These are phyloP conservation scores for Euthynnus affinis DNA, from an alignment of 2,797 vertebrate genomes.

Conservation along the genomic window DNA sequence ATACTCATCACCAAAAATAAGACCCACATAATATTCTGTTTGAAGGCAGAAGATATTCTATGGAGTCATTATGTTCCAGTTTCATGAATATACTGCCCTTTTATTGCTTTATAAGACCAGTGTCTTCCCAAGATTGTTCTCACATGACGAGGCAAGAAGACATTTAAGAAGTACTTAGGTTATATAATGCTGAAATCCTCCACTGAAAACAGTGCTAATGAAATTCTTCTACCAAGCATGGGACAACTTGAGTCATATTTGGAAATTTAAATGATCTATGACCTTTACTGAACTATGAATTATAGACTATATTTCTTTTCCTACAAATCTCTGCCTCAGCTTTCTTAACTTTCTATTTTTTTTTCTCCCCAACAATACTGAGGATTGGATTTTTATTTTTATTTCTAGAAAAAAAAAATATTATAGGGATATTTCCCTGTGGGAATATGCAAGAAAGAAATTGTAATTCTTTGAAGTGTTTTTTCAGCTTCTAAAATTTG, in stretches of 20 bases:
- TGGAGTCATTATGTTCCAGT: slow-evolving; percentile 30
- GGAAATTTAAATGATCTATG: slow-evolving; percentile 29
- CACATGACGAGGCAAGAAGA: slow-evolving; percentile 43
- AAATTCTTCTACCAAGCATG: not conserved
- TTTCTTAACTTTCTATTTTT: not conserved
- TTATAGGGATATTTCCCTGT: not conserved
- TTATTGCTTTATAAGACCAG: slow-evolving; percentile 27
- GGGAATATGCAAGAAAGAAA: not conserved
- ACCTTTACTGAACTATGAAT: slow-evolving; percentile 22
- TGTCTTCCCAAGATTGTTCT: slow-evolving; percentile 36
- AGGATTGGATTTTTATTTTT: not conserved
- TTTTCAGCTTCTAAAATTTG: not conserved
- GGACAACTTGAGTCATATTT: not conserved
- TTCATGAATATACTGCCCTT: slow-evolving; percentile 24
- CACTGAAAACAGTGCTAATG: slow-evolving; percentile 17
- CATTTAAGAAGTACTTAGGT: slow-evolving; percentile 32
- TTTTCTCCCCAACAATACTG: not conserved
- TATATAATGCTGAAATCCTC: slow-evolving; percentile 33
- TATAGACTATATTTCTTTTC: not conserved
- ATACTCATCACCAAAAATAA: not conserved
- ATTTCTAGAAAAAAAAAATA: not conserved
- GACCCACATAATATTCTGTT: not conserved
- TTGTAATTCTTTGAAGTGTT: not conserved
- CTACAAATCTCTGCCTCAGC: not conserved
- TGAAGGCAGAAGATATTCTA: slow-evolving; percentile 35